Evolutionary conservation across 92 coral and sea anemone species (phyloP).

Genomic region (Galaxea fascicularis): DNA sequence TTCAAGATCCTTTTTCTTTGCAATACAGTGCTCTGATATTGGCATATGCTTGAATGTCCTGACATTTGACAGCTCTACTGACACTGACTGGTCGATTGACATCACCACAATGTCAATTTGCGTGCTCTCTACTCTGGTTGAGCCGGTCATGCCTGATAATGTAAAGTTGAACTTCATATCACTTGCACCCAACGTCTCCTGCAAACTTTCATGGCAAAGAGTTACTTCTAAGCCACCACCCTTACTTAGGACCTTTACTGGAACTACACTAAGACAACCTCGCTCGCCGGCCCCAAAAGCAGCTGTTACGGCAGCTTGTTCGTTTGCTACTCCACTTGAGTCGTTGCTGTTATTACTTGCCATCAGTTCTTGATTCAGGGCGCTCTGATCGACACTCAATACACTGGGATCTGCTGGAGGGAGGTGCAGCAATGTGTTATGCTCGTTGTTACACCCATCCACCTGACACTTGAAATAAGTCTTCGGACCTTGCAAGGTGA

Average conservation of each 20-base stretch:
- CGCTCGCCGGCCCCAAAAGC: conserved; percentile 77
- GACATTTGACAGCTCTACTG: conserved; percentile 66
- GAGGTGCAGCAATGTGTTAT: conserved; percentile 74
- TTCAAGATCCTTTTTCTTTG: conserved; percentile 48
- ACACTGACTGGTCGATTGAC: conserved; percentile 61
- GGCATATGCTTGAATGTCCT: conserved; percentile 77
- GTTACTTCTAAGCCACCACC: conserved; percentile 78
- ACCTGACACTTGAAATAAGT: conserved; percentile 54
- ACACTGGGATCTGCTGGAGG: conserved; percentile 18
- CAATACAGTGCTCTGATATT: conserved; percentile 56
- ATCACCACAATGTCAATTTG: conserved; percentile 59
- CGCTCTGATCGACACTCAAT: not conserved
- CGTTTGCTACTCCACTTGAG: not conserved
- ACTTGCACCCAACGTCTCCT: conserved; percentile 24
- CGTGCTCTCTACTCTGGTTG: conserved; percentile 60
- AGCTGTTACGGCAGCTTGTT: conserved; percentile 7
- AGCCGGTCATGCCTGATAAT: conserved; percentile 73
- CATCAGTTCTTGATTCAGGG: not conserved
- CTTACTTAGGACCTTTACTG: conserved; percentile 59
- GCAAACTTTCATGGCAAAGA: conserved; percentile 68
- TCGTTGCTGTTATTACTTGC: not conserved
- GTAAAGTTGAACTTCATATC: conserved; percentile 62
- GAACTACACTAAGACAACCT: conserved; percentile 34
- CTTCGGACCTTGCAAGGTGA: conserved; percentile 65
- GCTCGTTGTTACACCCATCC: conserved; percentile 42